A percentile compares a stretch with the other conserved stretches of the same genome.
phyloP scores from a whole-genome alignment of 2,888 invertebrate species.

The Hartigia nigra region DNA sequence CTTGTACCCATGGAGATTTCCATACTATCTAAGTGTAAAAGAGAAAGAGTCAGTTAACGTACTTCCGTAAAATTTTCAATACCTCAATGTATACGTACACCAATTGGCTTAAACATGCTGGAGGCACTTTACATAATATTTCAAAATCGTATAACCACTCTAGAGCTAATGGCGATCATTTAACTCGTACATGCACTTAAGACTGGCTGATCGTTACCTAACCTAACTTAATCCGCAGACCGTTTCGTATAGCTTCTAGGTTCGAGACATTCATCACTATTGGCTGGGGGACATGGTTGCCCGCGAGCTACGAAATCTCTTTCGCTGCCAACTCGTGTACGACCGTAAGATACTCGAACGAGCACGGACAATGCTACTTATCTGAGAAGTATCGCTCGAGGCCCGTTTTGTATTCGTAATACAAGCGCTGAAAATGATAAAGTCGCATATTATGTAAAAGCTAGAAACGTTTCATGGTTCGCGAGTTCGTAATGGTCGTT shows the following conservation, averaged over 20 bases:
- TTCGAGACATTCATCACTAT: constrained; percentile 5
- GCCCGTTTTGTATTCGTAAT: constrained; percentile 3
- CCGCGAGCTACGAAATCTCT: constrained; percentile 9
- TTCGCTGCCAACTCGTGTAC: constrained; percentile 1
- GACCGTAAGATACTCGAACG: background rate
- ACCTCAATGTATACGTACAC: background rate
- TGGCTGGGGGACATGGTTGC: background rate
- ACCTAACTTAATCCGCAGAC: background rate
- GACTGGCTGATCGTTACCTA: background rate
- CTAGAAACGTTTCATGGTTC: constrained; percentile 4
- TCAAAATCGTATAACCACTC: background rate
- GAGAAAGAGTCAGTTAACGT: background rate
- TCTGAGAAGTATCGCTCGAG: constrained; percentile 4
- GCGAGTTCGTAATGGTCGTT: background rate
- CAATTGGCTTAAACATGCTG: background rate
- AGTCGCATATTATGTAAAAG: constrained; percentile 3
- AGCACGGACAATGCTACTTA: constrained; percentile 8
- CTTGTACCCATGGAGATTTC: background rate
- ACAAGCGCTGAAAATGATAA: background rate
- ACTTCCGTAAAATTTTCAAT: background rate
- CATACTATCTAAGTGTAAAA: background rate
- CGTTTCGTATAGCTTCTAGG: background rate
- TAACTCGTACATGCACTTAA: background rate
- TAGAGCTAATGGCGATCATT: background rate
- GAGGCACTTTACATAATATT: background rate